Conservation (phyloP, 1,140 invertebrate species). For the Prorops nasuta region DNA sequence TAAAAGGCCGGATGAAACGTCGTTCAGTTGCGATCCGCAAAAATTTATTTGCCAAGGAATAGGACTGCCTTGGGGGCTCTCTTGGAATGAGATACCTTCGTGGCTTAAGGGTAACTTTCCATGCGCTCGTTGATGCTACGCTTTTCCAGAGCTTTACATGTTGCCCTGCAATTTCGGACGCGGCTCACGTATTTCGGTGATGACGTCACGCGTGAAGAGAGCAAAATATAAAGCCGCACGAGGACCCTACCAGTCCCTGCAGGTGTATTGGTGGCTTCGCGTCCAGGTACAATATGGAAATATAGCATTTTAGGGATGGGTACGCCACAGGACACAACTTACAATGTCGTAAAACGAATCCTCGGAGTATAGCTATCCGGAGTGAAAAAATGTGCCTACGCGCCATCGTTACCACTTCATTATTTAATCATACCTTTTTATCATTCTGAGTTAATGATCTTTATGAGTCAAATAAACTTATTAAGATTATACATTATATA, state of each 20-base stretch:
- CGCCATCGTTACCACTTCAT: neutral
- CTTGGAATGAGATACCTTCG: constrained; percentile 16
- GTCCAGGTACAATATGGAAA: constrained; percentile 35
- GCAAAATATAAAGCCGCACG: constrained; percentile 51
- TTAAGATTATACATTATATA: too few species aligned
- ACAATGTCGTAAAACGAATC: constrained; percentile 25
- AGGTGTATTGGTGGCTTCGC: constrained; percentile 19
- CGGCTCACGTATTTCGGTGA: constrained; percentile 54
- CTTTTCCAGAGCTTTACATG: constrained; percentile 19
- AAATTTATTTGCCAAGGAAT: constrained; percentile 14
- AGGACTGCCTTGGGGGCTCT: constrained; percentile 1
- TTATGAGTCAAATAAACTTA: too few species aligned
- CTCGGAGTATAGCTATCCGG: constrained; percentile 11
- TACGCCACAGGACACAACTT: constrained; percentile 18
- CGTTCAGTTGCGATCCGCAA: neutral
- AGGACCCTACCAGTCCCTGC: constrained; percentile 24
- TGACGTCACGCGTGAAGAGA: constrained; percentile 55
- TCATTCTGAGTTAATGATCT: too few species aligned
- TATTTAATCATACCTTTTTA: neutral
- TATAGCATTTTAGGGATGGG: constrained; percentile 21
- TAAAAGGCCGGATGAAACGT: neutral
- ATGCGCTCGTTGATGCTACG: constrained; percentile 22
- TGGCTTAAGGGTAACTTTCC: constrained; percentile 19
- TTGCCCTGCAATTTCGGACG: constrained; percentile 33
- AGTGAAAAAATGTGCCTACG: constrained; percentile 6